A percentile compares a stretch with the other conserved stretches of the same genome.
Evolutionary conservation across 2,113 vertebrate genomes (phyloP).

Genomic region (Callorhinus ursinus): DNA sequence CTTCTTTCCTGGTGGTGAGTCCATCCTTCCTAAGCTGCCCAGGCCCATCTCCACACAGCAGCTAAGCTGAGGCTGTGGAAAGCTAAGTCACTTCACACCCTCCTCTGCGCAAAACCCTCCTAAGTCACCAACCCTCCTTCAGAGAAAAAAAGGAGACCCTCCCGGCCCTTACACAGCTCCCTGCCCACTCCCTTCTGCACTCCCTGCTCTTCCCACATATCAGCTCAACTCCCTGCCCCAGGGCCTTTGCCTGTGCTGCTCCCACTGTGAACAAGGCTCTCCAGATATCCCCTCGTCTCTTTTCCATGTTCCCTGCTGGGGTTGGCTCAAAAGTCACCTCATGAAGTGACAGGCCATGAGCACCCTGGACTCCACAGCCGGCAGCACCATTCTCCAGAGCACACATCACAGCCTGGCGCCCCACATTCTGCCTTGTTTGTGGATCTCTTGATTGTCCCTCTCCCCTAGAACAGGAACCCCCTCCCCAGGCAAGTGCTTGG

Average conservation of each 20-base stretch:
- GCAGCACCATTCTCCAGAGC: background rate
- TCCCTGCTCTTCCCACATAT: background rate
- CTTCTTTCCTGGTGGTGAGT: background rate
- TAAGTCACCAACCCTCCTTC: background rate
- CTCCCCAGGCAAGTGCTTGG: background rate
- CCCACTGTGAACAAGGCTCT: background rate
- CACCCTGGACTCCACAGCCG: background rate
- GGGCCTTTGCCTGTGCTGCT: background rate
- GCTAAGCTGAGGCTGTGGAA: background rate
- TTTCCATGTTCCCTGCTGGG: background rate
- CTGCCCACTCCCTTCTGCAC: background rate
- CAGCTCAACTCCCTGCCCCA: background rate
- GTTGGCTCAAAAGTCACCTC: background rate
- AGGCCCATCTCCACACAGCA: background rate
- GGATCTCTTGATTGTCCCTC: background rate
- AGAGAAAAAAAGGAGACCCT: background rate
- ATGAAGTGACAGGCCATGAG: background rate
- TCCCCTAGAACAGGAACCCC: background rate
- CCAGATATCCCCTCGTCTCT: too few species aligned
- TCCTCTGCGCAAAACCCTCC: background rate
- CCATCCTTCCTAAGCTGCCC: background rate
- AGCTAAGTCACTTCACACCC: background rate
- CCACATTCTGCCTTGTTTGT: background rate
- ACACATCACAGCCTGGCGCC: rapidly evolving
- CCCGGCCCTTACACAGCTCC: background rate